phyloP scores from a whole-genome alignment of 2,113 vertebrate genomes.

The Sander vitreus region DNA sequence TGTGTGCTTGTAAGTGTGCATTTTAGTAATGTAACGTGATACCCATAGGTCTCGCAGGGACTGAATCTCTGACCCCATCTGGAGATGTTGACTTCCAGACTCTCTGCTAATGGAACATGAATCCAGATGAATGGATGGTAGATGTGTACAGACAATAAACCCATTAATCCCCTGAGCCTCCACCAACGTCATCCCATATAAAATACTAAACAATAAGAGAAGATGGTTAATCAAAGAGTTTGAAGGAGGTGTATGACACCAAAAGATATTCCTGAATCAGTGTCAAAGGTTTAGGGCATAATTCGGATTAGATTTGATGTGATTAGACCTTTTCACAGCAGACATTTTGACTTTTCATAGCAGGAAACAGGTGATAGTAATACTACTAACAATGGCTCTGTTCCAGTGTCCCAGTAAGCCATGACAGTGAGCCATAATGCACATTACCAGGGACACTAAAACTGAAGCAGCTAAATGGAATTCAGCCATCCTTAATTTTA shows the following conservation, averaged over 20 bases:
- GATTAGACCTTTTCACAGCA: not conserved
- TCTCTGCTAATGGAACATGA: slow-evolving; percentile 57
- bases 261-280: not conserved
- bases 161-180: not conserved
- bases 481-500: not conserved
- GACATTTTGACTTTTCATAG: not conserved
- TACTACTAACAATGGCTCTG: not conserved
- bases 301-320: not conserved
- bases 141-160: slow-evolving; percentile 39
- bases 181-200: not conserved
- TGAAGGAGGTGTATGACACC: not conserved
- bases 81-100: slow-evolving; percentile 54
- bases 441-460: not conserved
- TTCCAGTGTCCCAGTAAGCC: not conserved
- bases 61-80: slow-evolving; percentile 68
- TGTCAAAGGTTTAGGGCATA: not conserved
- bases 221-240: not conserved
- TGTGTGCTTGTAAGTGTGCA: slow-evolving; percentile 4
- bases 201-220: not conserved
- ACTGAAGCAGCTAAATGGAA: not conserved
- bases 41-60: slow-evolving; percentile 29
- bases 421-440: not conserved
- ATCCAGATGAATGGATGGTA: slow-evolving; percentile 43
- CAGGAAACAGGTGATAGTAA: not conserved
- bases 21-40: slow-evolving; percentile 62